These are phyloP conservation scores for Pachliopta kotzebuea DNA, from an alignment of 2,888 invertebrate genomes.

Conservation along the genomic window DNA sequence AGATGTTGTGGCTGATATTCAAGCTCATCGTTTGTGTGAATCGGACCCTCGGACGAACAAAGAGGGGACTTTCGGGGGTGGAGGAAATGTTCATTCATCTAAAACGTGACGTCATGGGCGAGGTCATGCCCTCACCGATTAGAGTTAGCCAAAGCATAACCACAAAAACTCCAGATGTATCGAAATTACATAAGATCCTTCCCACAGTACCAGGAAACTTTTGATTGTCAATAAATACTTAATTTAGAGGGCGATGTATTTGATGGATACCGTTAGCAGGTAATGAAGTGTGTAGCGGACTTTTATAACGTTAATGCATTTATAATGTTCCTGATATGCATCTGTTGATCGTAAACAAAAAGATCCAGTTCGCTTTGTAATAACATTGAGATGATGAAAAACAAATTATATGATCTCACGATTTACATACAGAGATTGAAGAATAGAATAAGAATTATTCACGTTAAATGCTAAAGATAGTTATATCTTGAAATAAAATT, in stretches of 20 bases:
- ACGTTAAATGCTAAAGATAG: too few relatives aligned
- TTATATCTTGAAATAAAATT: too few relatives aligned
- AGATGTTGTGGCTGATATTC: constrained; percentile 61
- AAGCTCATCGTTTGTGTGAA: constrained; percentile 50
- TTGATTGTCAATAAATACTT: constrained; percentile 13
- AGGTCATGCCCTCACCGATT: constrained; percentile 66
- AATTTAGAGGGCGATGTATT: constrained; percentile 1
- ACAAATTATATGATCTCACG: neutral
- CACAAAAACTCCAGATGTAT: constrained; percentile 48
- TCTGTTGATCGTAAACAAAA: constrained; percentile 28
- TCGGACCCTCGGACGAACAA: constrained; percentile 50
- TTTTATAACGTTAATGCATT: constrained; percentile 54
- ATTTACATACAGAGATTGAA: neutral
- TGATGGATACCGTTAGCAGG: constrained; percentile 17
- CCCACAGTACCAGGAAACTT: constrained; percentile 1
- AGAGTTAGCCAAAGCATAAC: constrained; percentile 47
- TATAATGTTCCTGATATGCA: constrained; percentile 54
- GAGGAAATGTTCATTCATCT: constrained; percentile 69
- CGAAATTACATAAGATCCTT: constrained; percentile 40
- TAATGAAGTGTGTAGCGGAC: constrained; percentile 30
- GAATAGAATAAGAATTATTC: neutral
- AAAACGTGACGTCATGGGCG: constrained; percentile 67
- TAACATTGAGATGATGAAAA: neutral
- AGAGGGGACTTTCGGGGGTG: constrained; percentile 39
- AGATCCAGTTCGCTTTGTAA: constrained; percentile 15